Evolutionary conservation across 2,888 invertebrate species (phyloP), one percentile per base, ranked within the genome.

Genomic region (Apamea epomidion): DNA sequence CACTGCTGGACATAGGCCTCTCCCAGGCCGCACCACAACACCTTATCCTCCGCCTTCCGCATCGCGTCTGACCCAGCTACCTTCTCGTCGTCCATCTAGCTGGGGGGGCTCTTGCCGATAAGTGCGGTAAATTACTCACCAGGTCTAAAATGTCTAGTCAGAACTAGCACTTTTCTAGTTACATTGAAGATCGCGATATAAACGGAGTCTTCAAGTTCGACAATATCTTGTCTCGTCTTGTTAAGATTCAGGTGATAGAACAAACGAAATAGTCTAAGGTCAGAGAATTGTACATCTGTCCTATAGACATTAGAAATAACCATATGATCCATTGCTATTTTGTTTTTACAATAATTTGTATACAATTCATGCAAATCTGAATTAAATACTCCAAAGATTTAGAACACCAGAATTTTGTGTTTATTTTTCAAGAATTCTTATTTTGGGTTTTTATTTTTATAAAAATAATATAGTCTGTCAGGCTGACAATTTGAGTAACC

Each of bases 121-220:
- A 60, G 58, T 12, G 12, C 58, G n/a, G 12, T 32, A 25, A 51
- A 58, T 62, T 42, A 72, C 86, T 87, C 42, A 98, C 98, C 98
- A 90, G 99, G 99, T 83, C 99, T 98, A 92, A 99, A 99, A 95
- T 99, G 99, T 91, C 98, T 98, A 0, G 99, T 99, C 91, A 99
- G 98, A 1, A 99, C 97, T 84, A 99, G 96, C 67, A 98, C 98
- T 86, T 98, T 98, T 80, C 98, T 97, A 8, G 98, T 97, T 32
- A 97, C 97, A 93, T 99, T 99, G 94, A 98, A 99, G 1, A 99
- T 97, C 8, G 99, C 94, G 77, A 99, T 98, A 29, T 98, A 97
- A 12, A 99, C 99, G 94, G 99, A 98, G 93, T 99, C 98, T 92
- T 99, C 98, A 0, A 98, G 97, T 91, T 98, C 98, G 69, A 98